A percentile compares a stretch with the other conserved stretches of the same genome.
Evolutionary conservation across 1,140 invertebrate genomes (phyloP).

Genomic region (Lucilia sericata): DNA sequence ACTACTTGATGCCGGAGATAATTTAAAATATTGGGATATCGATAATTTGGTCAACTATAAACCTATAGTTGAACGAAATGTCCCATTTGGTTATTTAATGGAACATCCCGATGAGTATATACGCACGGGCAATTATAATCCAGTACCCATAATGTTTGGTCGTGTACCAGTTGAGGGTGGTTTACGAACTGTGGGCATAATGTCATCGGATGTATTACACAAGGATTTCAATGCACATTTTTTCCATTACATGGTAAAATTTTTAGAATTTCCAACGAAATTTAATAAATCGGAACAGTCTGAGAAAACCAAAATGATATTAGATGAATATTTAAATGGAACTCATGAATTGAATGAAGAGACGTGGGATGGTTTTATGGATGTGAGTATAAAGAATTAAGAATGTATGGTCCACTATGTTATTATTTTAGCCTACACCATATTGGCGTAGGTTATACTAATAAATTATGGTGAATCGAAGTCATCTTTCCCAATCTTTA

Average conservation of each 20-base stretch:
- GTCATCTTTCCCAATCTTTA: too few relatives aligned
- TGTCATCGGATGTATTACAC: not conserved
- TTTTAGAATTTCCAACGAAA: not conserved
- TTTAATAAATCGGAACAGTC: not conserved
- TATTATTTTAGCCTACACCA: too few relatives aligned
- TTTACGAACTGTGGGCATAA: constrained; percentile 45
- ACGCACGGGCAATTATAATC: constrained; percentile 51
- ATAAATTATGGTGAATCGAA: too few relatives aligned
- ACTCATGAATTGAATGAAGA: too few relatives aligned
- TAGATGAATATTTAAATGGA: too few relatives aligned
- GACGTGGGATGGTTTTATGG: too few relatives aligned
- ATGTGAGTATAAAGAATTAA: too few relatives aligned
- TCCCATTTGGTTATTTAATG: constrained; percentile 61
- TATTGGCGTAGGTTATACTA: too few relatives aligned
- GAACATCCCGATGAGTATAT: constrained; percentile 57
- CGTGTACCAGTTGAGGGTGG: constrained; percentile 56
- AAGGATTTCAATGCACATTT: constrained; percentile 52
- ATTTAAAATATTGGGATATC: constrained; percentile 64
- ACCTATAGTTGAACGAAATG: constrained; percentile 4
- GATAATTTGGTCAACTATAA: constrained; percentile 51
- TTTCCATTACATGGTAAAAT: constrained; percentile 37
- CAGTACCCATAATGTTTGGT: constrained; percentile 66
- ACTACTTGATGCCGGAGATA: constrained; percentile 55
- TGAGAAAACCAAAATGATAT: too few relatives aligned
- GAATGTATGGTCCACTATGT: too few relatives aligned